Percentiles rank a stretch among this genome's conserved stretches.
Evolutionary conservation across 2,797 vertebrate genomes (phyloP).

Genomic region (Loris lydekkerianus): DNA sequence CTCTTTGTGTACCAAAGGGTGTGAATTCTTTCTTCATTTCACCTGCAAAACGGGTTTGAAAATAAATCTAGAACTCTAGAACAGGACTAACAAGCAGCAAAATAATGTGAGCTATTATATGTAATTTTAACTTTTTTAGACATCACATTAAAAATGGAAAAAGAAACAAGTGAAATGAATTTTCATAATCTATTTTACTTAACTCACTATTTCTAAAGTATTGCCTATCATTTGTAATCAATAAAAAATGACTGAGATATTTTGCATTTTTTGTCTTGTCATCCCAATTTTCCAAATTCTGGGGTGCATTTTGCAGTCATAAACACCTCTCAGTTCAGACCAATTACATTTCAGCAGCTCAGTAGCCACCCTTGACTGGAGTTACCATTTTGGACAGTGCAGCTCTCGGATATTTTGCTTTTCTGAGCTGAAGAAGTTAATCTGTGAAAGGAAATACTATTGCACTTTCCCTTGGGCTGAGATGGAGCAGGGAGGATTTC

Average conservation of each 20-base stretch:
- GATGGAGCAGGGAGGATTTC: background rate
- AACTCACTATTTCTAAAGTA: background rate
- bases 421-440: background rate
- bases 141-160: background rate
- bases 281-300: background rate
- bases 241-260: background rate
- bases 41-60: slow-evolving; percentile 57
- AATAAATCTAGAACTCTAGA: slow-evolving; percentile 44
- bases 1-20: slow-evolving; percentile 30
- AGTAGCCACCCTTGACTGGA: background rate
- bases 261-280: background rate
- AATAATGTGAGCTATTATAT: background rate
- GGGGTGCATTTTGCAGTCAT: background rate
- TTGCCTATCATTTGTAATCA: background rate
- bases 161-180: slow-evolving; percentile 5
- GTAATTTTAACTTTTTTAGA: slow-evolving; percentile 1
- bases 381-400: background rate
- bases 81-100: background rate
- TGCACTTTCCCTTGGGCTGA: background rate
- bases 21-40: slow-evolving; percentile 58
- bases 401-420: background rate
- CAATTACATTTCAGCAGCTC: background rate
- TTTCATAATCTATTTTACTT: slow-evolving; percentile 33
- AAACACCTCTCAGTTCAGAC: background rate
- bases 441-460: background rate